phyloP scores from a whole-genome alignment of 2,797 vertebrate species.

The Eremophila alpestris region DNA sequence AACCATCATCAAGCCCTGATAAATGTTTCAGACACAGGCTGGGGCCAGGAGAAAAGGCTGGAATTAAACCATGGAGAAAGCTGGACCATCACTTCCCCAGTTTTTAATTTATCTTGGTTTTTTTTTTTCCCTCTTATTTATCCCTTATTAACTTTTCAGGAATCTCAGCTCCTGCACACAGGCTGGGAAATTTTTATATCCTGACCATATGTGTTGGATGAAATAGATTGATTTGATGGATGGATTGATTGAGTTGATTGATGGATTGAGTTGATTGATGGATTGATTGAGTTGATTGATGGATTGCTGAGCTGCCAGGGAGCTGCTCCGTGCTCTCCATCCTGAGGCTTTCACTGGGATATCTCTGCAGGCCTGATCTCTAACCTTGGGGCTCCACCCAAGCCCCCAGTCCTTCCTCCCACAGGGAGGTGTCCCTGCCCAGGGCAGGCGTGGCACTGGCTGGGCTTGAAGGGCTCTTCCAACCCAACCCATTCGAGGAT shows the following conservation, averaged over 20 bases:
- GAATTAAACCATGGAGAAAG: neutral
- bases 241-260: neutral
- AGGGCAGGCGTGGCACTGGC: neutral
- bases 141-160: neutral
- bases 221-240: neutral
- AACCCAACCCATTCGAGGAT: neutral
- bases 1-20: neutral
- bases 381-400: neutral
- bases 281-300: neutral
- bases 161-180: neutral
- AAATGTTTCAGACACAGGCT: neutral
- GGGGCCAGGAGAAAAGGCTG: neutral
- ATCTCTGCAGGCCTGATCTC: neutral
- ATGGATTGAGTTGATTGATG: neutral
- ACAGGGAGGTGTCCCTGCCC: neutral
- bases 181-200: neutral
- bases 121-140: neutral
- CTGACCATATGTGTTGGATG: neutral
- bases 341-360: neutral
- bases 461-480: neutral
- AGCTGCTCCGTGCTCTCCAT: neutral
- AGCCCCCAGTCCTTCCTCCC: neutral
- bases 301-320: neutral
- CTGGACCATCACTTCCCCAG: neutral
- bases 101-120: neutral